Evolutionary conservation across 2,113 vertebrate genomes (phyloP), one percentile per base, ranked within the genome.

Genomic region (Python bivittatus): DNA sequence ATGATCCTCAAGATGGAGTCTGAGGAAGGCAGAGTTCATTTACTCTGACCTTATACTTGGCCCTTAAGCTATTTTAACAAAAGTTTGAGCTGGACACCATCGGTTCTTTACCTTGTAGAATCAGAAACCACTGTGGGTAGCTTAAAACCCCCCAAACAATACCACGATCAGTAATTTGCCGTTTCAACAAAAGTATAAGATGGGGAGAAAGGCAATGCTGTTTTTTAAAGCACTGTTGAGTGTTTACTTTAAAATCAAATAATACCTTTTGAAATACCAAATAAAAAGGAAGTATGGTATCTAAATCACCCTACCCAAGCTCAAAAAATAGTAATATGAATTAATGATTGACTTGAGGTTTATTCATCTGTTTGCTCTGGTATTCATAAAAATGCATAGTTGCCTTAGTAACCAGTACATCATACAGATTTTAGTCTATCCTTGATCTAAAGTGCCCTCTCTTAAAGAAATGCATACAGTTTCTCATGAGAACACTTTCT

Each of bases 201-300:
- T 91, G 93, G 94, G 44, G 38, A 93, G 88, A 92, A 95, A 88
- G 87, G 92, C 90, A 64, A 92, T 38, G 94, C 94, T 95, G 29
- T 42, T 42, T 92, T 86, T 90, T 97, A 96, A 96, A 96, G 93
- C 60, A 90, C 3, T 84, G 27, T 88, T 60, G 58, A 98, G 97
- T 98, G 97, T 98, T 98, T 98, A 95, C 96, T 97, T 92, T 97
- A 90, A 52, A 96, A 97, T 97, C 96, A 98, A 97, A 98, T 97
- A 95, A 88, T 95, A 94, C 95, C 95, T 85, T 94, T 93, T 85
- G 94, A 97, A 97, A 94, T 95, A 93, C 92, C 94, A 92, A 95
- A 97, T 95, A 94, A 97, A 98, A 96, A 88, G 58, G 84, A 94
- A 92, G 91, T 92, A 95, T 85, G 96, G 95, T 97, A 89, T 94